Evolutionary conservation across 2,797 vertebrate genomes (phyloP).

Genomic region (Poecilia velifera): DNA sequence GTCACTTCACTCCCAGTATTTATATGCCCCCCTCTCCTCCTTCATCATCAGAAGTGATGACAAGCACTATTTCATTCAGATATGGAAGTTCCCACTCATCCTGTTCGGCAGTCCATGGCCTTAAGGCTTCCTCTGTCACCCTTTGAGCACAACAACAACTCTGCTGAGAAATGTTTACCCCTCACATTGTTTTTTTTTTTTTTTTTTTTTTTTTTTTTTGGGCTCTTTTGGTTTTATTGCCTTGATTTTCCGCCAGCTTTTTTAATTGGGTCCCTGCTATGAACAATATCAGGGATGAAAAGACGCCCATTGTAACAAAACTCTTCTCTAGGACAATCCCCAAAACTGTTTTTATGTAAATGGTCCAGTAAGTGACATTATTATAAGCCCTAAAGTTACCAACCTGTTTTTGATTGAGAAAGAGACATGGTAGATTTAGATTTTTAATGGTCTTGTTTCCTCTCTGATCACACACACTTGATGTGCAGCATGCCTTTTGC

Average conservation of each 20-base stretch:
- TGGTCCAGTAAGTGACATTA: slow-evolving; percentile 16
- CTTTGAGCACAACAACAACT: slow-evolving; percentile 35
- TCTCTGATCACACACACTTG: slow-evolving; percentile 11
- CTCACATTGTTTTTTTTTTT: slow-evolving; percentile 35
- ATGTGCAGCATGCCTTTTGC: slow-evolving; percentile 36
- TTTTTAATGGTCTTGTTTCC: slow-evolving; percentile 18
- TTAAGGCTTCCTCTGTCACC: slow-evolving; percentile 41
- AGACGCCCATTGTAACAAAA: slow-evolving; percentile 25
- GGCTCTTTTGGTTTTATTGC: slow-evolving; percentile 44
- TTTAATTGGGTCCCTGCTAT: slow-evolving; percentile 43
- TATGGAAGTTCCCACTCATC: slow-evolving; percentile 41
- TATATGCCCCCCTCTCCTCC: background rate
- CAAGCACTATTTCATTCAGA: slow-evolving; percentile 1
- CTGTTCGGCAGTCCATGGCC: slow-evolving; percentile 26
- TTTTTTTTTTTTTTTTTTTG: background rate
- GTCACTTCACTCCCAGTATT: background rate
- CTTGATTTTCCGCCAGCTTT: slow-evolving; percentile 50
- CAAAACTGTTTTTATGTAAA: background rate
- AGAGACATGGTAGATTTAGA: slow-evolving; percentile 29
- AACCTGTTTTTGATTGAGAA: slow-evolving; percentile 19
- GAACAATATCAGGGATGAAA: slow-evolving; percentile 1
- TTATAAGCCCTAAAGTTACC: slow-evolving; percentile 34
- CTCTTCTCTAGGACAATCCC: background rate
- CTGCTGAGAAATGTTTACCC: slow-evolving; percentile 44
- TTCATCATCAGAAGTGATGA: background rate